These are phyloP conservation scores for Lamprotornis superbus DNA, from an alignment of 2,113 vertebrate genomes.

Conservation along the genomic window DNA sequence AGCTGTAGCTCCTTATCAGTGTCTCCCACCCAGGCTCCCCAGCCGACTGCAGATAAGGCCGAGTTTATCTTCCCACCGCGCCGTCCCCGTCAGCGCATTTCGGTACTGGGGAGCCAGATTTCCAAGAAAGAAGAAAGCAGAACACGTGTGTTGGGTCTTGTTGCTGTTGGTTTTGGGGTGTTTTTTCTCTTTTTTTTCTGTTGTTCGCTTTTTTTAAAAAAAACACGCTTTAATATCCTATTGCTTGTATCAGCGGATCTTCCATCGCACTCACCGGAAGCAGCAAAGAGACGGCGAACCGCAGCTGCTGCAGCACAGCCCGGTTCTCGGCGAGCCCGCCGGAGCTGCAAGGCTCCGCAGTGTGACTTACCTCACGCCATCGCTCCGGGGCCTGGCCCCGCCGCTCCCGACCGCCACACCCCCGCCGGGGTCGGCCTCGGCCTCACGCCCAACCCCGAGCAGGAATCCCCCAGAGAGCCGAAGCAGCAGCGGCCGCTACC, in stretches of 20 bases:
- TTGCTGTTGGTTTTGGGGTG: not conserved
- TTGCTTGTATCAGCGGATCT: not conserved
- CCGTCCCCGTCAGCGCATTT: not conserved
- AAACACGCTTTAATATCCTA: not conserved
- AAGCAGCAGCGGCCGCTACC: fast-evolving
- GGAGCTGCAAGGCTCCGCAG: not conserved
- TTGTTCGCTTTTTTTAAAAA: not conserved
- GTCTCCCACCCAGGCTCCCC: not conserved
- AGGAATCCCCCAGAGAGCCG: not conserved
- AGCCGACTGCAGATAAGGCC: not conserved
- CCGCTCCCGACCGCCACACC: not conserved
- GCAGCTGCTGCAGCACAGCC: too few species aligned
- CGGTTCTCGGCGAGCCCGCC: not conserved
- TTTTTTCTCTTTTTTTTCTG: not conserved
- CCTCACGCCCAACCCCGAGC: not conserved
- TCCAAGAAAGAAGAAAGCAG: not conserved
- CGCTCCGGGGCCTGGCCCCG: not conserved
- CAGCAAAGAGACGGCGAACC: not conserved
- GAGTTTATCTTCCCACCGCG: not conserved
- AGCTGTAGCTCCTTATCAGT: not conserved
- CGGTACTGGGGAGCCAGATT: not conserved
- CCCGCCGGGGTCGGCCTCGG: not conserved
- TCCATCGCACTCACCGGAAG: not conserved
- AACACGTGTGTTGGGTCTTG: not conserved
- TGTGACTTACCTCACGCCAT: not conserved